phyloP scores from a whole-genome alignment of 2,888 invertebrate species.

The Caenorhabditis sp. region DNA sequence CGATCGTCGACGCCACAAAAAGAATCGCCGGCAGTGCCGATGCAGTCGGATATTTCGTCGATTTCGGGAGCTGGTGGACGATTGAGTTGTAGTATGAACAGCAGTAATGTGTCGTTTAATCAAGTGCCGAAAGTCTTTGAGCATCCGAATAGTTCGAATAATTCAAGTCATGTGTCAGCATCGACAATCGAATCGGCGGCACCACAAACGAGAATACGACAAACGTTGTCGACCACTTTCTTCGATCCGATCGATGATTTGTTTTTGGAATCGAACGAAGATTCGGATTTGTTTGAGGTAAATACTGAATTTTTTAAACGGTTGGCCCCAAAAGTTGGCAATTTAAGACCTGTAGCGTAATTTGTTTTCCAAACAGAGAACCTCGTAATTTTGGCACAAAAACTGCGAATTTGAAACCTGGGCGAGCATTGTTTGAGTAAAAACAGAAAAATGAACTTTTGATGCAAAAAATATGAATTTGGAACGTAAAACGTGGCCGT shows the following conservation, averaged over 20 bases:
- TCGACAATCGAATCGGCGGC: background rate
- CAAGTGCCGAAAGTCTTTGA: background rate
- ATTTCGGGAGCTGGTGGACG: slow-evolving; percentile 31
- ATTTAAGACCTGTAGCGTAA: too few relatives aligned
- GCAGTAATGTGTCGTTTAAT: too few relatives aligned
- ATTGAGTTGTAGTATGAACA: slow-evolving; percentile 1
- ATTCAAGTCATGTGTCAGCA: background rate
- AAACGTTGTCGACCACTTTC: background rate
- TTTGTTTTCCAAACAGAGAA: too few relatives aligned
- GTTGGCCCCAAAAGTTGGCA: too few relatives aligned
- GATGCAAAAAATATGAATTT: too few relatives aligned
- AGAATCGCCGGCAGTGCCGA: slow-evolving; percentile 5
- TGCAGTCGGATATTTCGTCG: slow-evolving; percentile 28
- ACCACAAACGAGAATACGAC: background rate
- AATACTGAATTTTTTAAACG: background rate
- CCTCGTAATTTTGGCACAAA: too few relatives aligned
- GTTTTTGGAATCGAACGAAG: background rate
- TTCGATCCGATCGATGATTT: background rate
- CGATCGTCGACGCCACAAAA: slow-evolving; percentile 30
- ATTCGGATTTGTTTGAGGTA: slow-evolving; percentile 4
- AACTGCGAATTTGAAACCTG: too few relatives aligned
- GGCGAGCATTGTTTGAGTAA: too few relatives aligned
- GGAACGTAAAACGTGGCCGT: too few relatives aligned
- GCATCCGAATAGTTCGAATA: background rate
- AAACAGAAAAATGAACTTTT: too few relatives aligned